A percentile compares a stretch with the other conserved stretches of the same genome.
These are phyloP conservation scores for Mugil cephalus DNA, from an alignment of 2,113 vertebrate species.

Conservation along the genomic window DNA sequence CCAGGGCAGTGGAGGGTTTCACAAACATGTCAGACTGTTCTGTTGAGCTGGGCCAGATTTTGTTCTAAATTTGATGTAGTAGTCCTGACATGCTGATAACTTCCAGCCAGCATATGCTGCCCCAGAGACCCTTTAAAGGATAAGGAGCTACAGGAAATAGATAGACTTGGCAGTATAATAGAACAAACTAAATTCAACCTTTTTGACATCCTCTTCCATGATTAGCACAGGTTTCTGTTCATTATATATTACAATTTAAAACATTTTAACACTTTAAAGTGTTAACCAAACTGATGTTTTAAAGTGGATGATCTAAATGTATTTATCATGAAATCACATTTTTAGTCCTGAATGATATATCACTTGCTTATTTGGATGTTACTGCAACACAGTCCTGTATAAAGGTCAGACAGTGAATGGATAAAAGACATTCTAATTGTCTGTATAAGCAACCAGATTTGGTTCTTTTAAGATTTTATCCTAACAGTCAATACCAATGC, in stretches of 20 bases:
- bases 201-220: background rate
- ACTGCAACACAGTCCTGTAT: background rate
- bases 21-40: background rate
- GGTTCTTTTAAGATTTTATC: too few species aligned
- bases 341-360: background rate
- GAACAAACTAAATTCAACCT: background rate
- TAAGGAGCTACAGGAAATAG: background rate
- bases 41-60: conserved; percentile 1
- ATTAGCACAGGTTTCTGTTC: background rate
- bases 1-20: background rate
- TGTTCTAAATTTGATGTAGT: background rate
- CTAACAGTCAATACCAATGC: too few species aligned
- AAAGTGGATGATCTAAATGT: too few species aligned
- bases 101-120: background rate
- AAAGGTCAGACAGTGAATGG: background rate
- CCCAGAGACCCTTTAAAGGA: background rate
- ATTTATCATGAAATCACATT: conserved; percentile 2
- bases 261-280: background rate
- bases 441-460: too few species aligned
- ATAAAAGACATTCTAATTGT: background rate
- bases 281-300: background rate
- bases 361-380: background rate
- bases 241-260: background rate
- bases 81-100: background rate
- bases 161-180: background rate